These are phyloP conservation scores for Drosophila yakuba DNA, from an alignment of 1,140 invertebrate genomes.

Conservation along the genomic window DNA sequence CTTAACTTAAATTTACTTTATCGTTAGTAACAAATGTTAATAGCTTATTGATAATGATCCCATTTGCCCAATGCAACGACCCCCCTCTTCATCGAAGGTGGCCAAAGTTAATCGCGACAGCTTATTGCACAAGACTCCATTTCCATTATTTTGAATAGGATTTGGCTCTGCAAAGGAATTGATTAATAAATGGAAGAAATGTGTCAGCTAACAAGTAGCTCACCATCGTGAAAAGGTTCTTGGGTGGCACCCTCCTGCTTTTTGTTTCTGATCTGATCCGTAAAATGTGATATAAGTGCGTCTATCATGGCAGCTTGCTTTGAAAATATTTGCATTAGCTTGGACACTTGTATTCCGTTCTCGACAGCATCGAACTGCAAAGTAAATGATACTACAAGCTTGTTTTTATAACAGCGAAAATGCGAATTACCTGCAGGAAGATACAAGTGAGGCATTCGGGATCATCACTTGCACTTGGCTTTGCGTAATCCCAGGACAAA, in stretches of 20 bases:
- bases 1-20: conserved; percentile 52
- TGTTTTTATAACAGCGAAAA: background rate
- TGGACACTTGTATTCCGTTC: conserved; percentile 93
- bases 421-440: conserved; percentile 88
- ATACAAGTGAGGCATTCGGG: conserved; percentile 95
- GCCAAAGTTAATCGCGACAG: conserved; percentile 93
- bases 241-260: conserved; percentile 84
- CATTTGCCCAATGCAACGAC: conserved; percentile 90
- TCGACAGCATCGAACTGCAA: conserved; percentile 92
- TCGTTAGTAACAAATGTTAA: conserved; percentile 81
- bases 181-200: too few species aligned
- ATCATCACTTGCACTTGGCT: conserved; percentile 93
- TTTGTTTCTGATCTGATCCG: conserved; percentile 85
- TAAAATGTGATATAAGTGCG: conserved; percentile 94
- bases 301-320: conserved; percentile 96
- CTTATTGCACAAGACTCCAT: conserved; percentile 90
- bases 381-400: background rate
- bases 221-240: conserved; percentile 85
- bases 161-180: conserved; percentile 72
- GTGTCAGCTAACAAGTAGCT: background rate
- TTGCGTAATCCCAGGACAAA: conserved; percentile 94
- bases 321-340: conserved; percentile 93
- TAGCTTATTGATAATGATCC: conserved; percentile 90
- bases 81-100: conserved; percentile 95
- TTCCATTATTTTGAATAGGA: conserved; percentile 84